phyloP scores from a whole-genome alignment of 2,113 vertebrate genomes.

The Phodopus roborovskii region DNA sequence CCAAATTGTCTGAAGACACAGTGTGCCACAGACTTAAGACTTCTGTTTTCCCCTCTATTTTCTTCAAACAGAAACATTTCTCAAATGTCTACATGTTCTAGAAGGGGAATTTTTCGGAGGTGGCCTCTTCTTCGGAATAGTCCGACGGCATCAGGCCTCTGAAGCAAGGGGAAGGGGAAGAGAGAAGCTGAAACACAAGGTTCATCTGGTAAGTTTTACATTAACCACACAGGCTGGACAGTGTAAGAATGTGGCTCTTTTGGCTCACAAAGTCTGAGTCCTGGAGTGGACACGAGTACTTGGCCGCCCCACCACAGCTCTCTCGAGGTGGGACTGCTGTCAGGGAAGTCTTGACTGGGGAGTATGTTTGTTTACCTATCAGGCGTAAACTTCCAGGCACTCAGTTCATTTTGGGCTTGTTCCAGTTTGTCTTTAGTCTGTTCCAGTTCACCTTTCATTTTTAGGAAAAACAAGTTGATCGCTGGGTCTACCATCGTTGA shows the following conservation, averaged over 20 bases:
- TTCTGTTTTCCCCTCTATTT: constrained; percentile 95
- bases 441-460: constrained; percentile 99
- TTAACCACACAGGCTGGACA: constrained; percentile 97
- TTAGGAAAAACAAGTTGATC: constrained; percentile 99
- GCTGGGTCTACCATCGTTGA: constrained; percentile 99
- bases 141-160: constrained; percentile 97
- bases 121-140: constrained; percentile 98
- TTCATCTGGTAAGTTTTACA: constrained; percentile 98
- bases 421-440: constrained; percentile 99
- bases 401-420: constrained; percentile 99
- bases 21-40: constrained; percentile 92
- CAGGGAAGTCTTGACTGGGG: constrained; percentile 99
- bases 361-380: constrained; percentile 99
- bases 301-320: constrained; percentile 97
- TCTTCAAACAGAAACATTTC: constrained; percentile 93
- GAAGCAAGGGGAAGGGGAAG: constrained; percentile 93
- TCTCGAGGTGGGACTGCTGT: constrained; percentile 99
- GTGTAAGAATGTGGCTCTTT: constrained; percentile 93
- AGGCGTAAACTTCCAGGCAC: constrained; percentile 99
- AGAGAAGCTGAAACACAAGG: constrained; percentile 98
- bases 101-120: constrained; percentile 88
- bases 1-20: constrained; percentile 92
- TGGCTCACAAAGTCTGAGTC: constrained; percentile 98
- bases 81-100: constrained; percentile 94
- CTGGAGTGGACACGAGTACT: constrained; percentile 97